Evolutionary conservation across 1,140 invertebrate species (phyloP).

Genomic region (Plodia interpunctella): DNA sequence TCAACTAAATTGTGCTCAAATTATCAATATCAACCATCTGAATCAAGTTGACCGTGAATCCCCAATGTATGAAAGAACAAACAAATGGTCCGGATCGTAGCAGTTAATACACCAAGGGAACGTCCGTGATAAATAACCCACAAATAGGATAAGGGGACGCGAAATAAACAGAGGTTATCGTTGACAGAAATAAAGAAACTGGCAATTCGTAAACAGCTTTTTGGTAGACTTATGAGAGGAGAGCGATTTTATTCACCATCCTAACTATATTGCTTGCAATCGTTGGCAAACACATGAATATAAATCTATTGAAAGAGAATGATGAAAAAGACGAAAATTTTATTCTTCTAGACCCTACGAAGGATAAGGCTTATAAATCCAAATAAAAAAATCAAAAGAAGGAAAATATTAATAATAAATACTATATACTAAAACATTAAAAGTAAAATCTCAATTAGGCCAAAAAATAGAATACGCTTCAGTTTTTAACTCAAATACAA

Average conservation of each 20-base stretch:
- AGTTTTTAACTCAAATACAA: constrained; percentile 1
- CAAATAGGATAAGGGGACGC: constrained; percentile 27
- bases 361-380: no score
- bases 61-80: constrained; percentile 14
- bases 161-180: constrained; percentile 23
- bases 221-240: neutral
- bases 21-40: no score
- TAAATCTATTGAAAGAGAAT: no score
- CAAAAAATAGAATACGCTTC: no score
- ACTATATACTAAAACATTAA: no score
- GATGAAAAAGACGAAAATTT: no score
- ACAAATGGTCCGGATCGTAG: constrained; percentile 19
- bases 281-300: no score
- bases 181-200: constrained; percentile 22
- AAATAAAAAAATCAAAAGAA: no score
- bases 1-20: no score
- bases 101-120: constrained; percentile 17
- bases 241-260: constrained; percentile 3
- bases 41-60: constrained; percentile 1
- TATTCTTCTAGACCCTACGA: no score
- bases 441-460: neutral
- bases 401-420: no score
- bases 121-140: constrained; percentile 26
- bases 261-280: no score
- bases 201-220: constrained; percentile 16